Evolutionary conservation across 2,113 vertebrate species (phyloP), one percentile per base, ranked within the genome.

Genomic region (Lophura nycthemera): DNA sequence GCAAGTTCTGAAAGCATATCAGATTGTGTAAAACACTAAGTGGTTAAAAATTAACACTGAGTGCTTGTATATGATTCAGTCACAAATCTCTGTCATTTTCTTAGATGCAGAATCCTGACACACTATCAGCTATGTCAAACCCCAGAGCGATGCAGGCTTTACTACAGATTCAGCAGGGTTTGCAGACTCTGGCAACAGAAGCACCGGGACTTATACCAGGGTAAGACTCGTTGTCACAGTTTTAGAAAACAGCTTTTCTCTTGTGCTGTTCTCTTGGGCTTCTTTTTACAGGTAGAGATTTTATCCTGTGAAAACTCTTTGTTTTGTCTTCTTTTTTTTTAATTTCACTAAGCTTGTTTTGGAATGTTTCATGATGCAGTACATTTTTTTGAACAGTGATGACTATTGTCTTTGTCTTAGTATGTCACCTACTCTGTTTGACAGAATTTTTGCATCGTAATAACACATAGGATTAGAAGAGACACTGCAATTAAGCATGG

Each of bases 71-170:
- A 6, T 38, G 8, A 64, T 74, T 74, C 50, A 74, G 25, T 59
- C 36, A 30, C 13, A 15, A 13, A 27, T 94, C 94, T 97, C 65
- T 97, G 42, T 97, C n/a, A 22, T 84, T 52, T 91, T 87, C 60
- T 77, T 93, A 99, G 98, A 98, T 99, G 98, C 98, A 99, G 98
- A 98, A 98, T 96, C 98, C 98, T 78, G 98, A 99, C 93, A 98
- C 98, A 0, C 97, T 99, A 85, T 98, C 98, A 18, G 98, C 98
- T 64, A 98, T 99, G 99, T 98, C 98, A 83, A 99, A 99, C 72
- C 99, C 99, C 82, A 98, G 97, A 98, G 98, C 98, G 63, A 98
- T 98, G 98, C 98, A 98, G 93, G 99, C 98, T 75, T 94, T 99
- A 90, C 93, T 99, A 43, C 98, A 99, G 94, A 99, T 99, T 96